These are phyloP conservation scores for Graphium colonna DNA, from an alignment of 2,888 invertebrate species.

Conservation along the genomic window DNA sequence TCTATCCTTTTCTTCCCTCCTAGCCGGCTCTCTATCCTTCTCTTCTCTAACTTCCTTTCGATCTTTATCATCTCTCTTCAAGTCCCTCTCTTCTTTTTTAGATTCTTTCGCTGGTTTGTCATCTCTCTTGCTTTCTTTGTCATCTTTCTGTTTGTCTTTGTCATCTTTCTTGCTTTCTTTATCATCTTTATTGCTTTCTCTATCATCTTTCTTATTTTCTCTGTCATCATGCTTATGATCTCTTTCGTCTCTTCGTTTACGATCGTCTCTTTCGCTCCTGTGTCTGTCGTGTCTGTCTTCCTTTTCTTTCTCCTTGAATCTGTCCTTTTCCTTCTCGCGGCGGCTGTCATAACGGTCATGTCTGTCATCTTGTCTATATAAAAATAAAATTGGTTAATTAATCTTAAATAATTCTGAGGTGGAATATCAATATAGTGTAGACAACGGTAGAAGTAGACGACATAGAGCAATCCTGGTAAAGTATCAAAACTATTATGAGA, in stretches of 20 bases:
- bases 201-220: slow-evolving; percentile 25
- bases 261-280: slow-evolving; percentile 28
- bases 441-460: too few species aligned
- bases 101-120: slow-evolving; percentile 7
- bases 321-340: slow-evolving; percentile 37
- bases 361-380: slow-evolving; percentile 46
- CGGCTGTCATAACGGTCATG: slow-evolving; percentile 35
- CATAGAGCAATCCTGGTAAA: too few species aligned
- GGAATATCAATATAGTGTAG: too few species aligned
- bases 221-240: slow-evolving; percentile 25
- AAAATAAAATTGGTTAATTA: neutral
- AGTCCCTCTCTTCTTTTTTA: slow-evolving; percentile 22
- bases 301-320: slow-evolving; percentile 32
- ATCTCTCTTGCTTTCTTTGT: slow-evolving; percentile 25
- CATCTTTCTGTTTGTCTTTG: slow-evolving; percentile 22
- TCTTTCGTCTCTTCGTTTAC: slow-evolving; percentile 27
- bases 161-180: slow-evolving; percentile 26
- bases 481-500: too few species aligned
- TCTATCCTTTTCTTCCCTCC: too few species aligned
- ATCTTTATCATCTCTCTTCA: slow-evolving; percentile 20
- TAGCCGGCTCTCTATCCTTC: slow-evolving; percentile 25
- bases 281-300: slow-evolving; percentile 31
- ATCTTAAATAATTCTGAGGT: too few species aligned
- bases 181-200: slow-evolving; percentile 22
- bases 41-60: slow-evolving; percentile 14